Base-by-base conservation (phyloP, 2,113 vertebrate species). In the Martes martes region DNA sequence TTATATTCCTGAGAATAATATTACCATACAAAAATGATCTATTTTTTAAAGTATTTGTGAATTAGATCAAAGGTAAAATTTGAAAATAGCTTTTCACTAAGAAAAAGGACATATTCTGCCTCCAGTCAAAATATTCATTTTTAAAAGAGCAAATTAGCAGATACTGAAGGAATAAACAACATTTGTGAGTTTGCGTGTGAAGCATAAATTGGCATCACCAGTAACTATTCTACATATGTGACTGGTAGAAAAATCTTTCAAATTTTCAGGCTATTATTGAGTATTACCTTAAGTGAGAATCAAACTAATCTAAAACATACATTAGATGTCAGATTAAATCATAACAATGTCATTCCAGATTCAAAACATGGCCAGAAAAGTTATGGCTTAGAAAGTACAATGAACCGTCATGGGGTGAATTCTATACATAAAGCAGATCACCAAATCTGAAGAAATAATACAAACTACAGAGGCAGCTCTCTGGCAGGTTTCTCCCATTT, bases 321-420 rank as follows among this genome's bases (percentile, higher is more conserved):
- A 97, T 80, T 97, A 94, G 76, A 95, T 98, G 98, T 98, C 98
- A 98, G 90, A 93, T 98, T 98, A 97, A 98, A 98, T 63, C 84
- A 97, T 98, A 98, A 98, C 98, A 98, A 98, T 98, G 96, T 98
- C 97, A 98, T 95, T 87, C 92, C 88, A 97, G 98, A 98, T 98
- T 98, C 97, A 93, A 98, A 98, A 97, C 96, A 98, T 95, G 76
- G 91, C 90, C 94, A 98, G 97, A 94, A 98, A 98, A 98, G 80
- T 97, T 98, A 98, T 96, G 98, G 96, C 96, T 98, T 96, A 91
- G 96, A 97, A 98, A 98, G 96, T 94, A 97, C 94, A 98, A 98
- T 98, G 98, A 98, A 98, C 83, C 33, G 21, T 98, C 97, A 65
- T 9, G 61, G 91, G 74, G 95, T 89, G 93, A 98, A 91, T 95